A percentile compares a stretch with the other conserved stretches of the same genome.
Conservation (phyloP, 2,797 vertebrate species). For the Tapirus indicus region DNA sequence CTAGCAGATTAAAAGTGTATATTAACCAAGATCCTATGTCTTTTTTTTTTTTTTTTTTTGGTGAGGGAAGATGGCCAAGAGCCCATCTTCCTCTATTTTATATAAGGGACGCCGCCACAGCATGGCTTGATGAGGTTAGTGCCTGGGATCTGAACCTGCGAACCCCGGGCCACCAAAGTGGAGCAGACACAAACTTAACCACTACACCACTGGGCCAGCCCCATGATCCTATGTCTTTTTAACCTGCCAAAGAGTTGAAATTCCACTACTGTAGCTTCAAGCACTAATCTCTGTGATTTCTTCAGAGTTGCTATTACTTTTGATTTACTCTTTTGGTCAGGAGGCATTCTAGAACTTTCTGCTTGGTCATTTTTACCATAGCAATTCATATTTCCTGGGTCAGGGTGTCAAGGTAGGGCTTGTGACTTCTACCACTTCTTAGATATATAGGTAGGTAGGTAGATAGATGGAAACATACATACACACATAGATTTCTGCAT, state of each 20-base stretch:
- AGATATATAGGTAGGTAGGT: not conserved
- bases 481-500: not conserved
- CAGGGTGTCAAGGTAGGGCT: not conserved
- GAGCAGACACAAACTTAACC: too few relatives aligned
- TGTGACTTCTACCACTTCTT: not conserved
- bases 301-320: not conserved
- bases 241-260: not conserved
- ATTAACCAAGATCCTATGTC: not conserved
- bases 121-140: too few relatives aligned
- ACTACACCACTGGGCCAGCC: too few relatives aligned
- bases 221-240: not conserved
- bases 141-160: too few relatives aligned
- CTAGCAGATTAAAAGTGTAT: not conserved
- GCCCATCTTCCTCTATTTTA: too few relatives aligned
- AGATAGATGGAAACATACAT: not conserved
- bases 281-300: not conserved
- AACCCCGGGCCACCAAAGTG: too few relatives aligned
- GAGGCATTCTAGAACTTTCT: not conserved
- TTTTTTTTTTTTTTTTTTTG: not conserved
- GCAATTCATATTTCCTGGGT: not conserved
- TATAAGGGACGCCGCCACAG: too few relatives aligned
- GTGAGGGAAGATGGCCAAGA: too few relatives aligned
- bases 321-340: not conserved
- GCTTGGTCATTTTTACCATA: not conserved
- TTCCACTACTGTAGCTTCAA: not conserved